These are phyloP conservation scores for Dromius quadrimaculatus DNA, from an alignment of 2,888 invertebrate species.

Conservation along the genomic window DNA sequence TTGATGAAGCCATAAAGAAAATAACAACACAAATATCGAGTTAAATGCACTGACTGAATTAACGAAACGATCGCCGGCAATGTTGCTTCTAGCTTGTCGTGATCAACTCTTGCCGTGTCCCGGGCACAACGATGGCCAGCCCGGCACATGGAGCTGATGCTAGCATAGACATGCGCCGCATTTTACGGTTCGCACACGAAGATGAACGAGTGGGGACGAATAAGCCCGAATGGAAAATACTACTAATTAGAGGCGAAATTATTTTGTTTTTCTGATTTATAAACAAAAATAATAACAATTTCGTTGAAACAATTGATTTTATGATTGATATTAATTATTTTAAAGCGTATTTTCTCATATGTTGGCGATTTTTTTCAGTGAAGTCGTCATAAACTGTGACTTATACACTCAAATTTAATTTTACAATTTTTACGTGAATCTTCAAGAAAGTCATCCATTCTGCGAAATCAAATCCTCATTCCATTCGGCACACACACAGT, in stretches of 20 bases:
- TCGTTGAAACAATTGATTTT: too few species aligned
- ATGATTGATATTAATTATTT: too few species aligned
- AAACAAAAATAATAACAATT: constrained; percentile 7
- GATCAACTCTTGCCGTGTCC: too few species aligned
- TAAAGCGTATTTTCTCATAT: too few species aligned
- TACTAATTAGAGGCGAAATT: constrained; percentile 10
- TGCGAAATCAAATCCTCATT: neutral
- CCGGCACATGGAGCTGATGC: constrained; percentile 27
- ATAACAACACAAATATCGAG: too few species aligned
- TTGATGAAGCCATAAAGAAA: too few species aligned
- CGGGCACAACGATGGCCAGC: constrained; percentile 12
- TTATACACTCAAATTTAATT: too few species aligned
- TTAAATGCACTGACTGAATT: too few species aligned
- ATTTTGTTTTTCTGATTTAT: constrained; percentile 21
- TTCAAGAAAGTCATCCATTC: constrained; percentile 17
- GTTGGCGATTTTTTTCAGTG: too few species aligned
- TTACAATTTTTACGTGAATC: constrained; percentile 2
- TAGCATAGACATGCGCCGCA: constrained; percentile 41
- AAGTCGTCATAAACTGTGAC: too few species aligned
- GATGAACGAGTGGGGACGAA: neutral
- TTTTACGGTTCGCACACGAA: constrained; percentile 12
- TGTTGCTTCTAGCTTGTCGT: neutral
- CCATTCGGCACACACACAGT: neutral
- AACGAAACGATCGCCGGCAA: neutral
- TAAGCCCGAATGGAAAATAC: neutral